phyloP scores from a whole-genome alignment of 2,888 invertebrate genomes.

The Watsonalla cultraria region DNA sequence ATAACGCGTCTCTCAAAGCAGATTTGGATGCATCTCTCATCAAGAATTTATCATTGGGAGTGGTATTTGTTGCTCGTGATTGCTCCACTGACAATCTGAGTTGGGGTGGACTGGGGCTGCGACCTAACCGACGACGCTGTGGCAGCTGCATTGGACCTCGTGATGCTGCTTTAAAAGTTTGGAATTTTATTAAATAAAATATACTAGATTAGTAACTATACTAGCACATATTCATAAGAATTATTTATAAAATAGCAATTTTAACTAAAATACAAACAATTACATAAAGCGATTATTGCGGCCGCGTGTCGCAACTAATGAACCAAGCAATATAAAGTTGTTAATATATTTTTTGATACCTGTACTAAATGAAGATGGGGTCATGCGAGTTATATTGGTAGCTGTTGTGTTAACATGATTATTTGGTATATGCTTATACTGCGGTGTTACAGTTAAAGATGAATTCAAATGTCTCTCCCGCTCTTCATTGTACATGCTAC shows the following conservation, averaged over 20 bases:
- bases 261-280: too few species aligned
- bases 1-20: constrained; percentile 45
- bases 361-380: constrained; percentile 29
- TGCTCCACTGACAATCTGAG: constrained; percentile 34
- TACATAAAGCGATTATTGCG: too few species aligned
- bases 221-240: too few species aligned
- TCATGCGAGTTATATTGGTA: constrained; percentile 17
- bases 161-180: constrained; percentile 16
- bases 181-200: neutral
- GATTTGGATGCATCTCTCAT: constrained; percentile 39
- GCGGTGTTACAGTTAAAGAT: constrained; percentile 43
- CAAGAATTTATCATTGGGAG: constrained; percentile 23
- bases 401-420: constrained; percentile 13
- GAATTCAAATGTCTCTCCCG: constrained; percentile 35
- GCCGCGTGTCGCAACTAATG: too few species aligned
- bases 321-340: neutral
- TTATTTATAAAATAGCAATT: too few species aligned
- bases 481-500: constrained; percentile 37
- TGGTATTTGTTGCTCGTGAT: constrained; percentile 58
- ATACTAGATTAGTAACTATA: too few species aligned
- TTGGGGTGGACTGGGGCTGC: constrained; percentile 62
- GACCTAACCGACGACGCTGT: constrained; percentile 54
- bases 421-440: constrained; percentile 20
- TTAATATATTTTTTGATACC: constrained; percentile 18
- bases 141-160: constrained; percentile 28